Base-by-base conservation (phyloP, 2,113 vertebrate genomes). In the Epinephelus moara region DNA sequence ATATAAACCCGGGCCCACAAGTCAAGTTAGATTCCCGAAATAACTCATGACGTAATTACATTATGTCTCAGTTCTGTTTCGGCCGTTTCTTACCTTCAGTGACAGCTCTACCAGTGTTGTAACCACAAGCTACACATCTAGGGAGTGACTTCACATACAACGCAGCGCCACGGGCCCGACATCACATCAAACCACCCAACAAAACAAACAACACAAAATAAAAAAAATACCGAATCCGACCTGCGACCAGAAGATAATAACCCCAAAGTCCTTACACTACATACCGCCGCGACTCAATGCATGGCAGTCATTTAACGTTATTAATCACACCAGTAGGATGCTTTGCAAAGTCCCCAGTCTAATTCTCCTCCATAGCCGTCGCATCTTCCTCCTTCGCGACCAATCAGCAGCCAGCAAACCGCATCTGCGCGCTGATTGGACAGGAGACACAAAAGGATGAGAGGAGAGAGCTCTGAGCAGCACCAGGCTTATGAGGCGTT, bases 361-460 rank as follows among this genome's bases (percentile, higher is more conserved):
- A 10, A 10, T 61, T 88, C 70, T 86, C 86, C 70, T 86, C 88
- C 72, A 79, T 80, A 78, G 75, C 76, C 82, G 84, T 67, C 75
- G 80, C 92, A 92, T 92, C 87, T 92, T 93, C 93, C 91, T 92
- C 88, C 76, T 91, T 75, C 23, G 3, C 56, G 71, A 62, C 94
- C 91, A 94, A 94, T 94, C 18, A 87, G 76, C 17, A 23, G 30
- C 53, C 60, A 10, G 63, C 3, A 56, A 50, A 0, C 52, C 15
- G 15, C 15, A 49, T 23, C 87, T 63, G 73, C 45, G 70, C 81
- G 57, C 81, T 82, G 86, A 94, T 94, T 94, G 94, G 94, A 81
- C 81, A 3, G 14, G 2, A 18, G 55, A 62, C 91, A 94, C 88
- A 92, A 92, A 92, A 85, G 88, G 93, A 94, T 93, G 94, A 81